Percentiles rank a stretch among this genome's conserved stretches.
These are phyloP conservation scores for Bombus terrestris DNA, from an alignment of 1,140 invertebrate species.

Conservation along the genomic window DNA sequence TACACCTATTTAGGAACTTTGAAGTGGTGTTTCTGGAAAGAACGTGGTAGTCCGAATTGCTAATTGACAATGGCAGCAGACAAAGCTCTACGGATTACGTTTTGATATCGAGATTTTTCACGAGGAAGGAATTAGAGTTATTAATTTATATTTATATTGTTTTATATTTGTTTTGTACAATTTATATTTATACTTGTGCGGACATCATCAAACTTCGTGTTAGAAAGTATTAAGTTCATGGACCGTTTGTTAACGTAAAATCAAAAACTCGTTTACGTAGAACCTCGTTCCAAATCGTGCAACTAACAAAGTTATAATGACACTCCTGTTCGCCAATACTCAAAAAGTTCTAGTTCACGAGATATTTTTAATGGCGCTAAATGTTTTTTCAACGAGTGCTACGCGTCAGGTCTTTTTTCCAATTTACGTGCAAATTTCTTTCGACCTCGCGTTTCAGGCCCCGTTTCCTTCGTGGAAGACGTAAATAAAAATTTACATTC, in stretches of 20 bases:
- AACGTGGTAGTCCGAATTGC: no score
- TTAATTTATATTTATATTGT: no score
- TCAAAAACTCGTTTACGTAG: background rate
- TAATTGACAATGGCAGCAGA: no score
- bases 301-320: constrained; percentile 15
- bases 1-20: no score
- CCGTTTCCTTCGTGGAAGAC: background rate
- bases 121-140: no score
- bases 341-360: background rate
- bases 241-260: background rate
- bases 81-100: no score
- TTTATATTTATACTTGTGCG: no score
- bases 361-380: constrained; percentile 14
- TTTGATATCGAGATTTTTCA: no score
- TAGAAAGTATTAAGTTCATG: background rate
- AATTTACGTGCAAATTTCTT: constrained; percentile 21
- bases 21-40: no score
- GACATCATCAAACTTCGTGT: background rate
- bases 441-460: no score
- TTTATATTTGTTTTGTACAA: no score
- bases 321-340: background rate
- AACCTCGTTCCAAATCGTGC: background rate
- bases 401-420: background rate
- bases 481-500: constrained; percentile 1
- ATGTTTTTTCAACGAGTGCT: background rate